Conservation (phyloP, 2,888 invertebrate species). For the Acronicta aceris region DNA sequence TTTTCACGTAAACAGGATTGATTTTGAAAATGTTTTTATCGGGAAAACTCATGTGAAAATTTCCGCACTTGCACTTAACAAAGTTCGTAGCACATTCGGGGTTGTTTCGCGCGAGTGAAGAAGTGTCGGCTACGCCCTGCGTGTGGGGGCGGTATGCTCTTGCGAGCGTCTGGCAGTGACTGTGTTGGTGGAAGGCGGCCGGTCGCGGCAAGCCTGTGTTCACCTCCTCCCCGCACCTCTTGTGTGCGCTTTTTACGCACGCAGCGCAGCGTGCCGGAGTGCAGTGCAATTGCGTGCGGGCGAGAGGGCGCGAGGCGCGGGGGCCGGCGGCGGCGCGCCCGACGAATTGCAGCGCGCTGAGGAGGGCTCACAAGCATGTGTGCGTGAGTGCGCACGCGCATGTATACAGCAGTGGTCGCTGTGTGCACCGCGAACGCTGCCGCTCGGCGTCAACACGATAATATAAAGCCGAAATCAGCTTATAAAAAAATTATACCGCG, state of each 20-base stretch:
- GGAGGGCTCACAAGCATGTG: slow-evolving; percentile 79
- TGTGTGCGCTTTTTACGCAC: slow-evolving; percentile 89
- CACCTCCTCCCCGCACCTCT: slow-evolving; percentile 79
- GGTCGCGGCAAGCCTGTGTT: slow-evolving; percentile 66
- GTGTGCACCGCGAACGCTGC: slow-evolving; percentile 68
- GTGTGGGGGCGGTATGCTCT: slow-evolving; percentile 86
- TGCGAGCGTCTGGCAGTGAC: slow-evolving; percentile 85
- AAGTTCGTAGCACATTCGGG: slow-evolving; percentile 79
- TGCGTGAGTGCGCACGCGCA: slow-evolving; percentile 83
- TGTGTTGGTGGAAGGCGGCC: slow-evolving; percentile 74
- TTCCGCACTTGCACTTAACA: slow-evolving; percentile 79
- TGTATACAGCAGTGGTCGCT: slow-evolving; percentile 51
- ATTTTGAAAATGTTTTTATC: slow-evolving; percentile 56
- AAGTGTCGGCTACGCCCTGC: slow-evolving; percentile 67
- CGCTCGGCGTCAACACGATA: slow-evolving; percentile 70
- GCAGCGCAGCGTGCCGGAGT: slow-evolving; percentile 81
- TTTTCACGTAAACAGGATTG: slow-evolving; percentile 56
- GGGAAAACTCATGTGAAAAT: slow-evolving; percentile 65
- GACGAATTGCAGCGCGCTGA: slow-evolving; percentile 87
- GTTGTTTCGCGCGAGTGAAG: slow-evolving; percentile 76
- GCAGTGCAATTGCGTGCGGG: slow-evolving; percentile 89
- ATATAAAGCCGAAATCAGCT: slow-evolving; percentile 82
- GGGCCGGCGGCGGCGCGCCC: slow-evolving; percentile 65
- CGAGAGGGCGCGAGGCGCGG: slow-evolving; percentile 70
- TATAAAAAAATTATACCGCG: slow-evolving; percentile 83